Percentiles rank a stretch among this genome's conserved stretches.
Evolutionary conservation across 2,113 vertebrate species (phyloP).

Genomic region (Peromyscus polionotus): DNA sequence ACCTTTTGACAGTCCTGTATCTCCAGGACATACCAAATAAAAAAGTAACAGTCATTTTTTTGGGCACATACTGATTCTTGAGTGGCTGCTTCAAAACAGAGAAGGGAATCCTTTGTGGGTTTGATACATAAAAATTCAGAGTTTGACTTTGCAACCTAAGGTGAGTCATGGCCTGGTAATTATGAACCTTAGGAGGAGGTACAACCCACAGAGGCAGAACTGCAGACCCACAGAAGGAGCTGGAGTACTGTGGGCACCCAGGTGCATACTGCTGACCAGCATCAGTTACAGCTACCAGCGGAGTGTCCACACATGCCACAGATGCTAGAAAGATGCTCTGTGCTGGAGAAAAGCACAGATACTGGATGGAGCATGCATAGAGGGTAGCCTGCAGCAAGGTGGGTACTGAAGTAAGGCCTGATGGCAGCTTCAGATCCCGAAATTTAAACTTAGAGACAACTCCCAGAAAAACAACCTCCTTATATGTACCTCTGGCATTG

Average conservation of each 20-base stretch:
- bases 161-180: neutral
- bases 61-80: neutral
- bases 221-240: neutral
- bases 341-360: neutral
- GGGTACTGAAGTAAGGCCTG: neutral
- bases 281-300: neutral
- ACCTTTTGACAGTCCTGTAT: neutral
- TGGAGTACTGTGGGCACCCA: neutral
- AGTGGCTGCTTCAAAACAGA: neutral
- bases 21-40: neutral
- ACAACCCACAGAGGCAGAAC: neutral
- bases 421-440: neutral
- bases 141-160: neutral
- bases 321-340: neutral
- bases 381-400: neutral
- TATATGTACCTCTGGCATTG: neutral
- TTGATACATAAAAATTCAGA: neutral
- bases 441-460: neutral
- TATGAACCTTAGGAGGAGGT: neutral
- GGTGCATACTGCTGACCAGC: neutral
- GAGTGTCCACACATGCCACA: neutral
- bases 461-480: neutral
- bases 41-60: neutral
- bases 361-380: neutral
- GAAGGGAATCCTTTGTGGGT: neutral